phyloP scores from a whole-genome alignment of 2,113 vertebrate genomes.

The Perca schrenkii region DNA sequence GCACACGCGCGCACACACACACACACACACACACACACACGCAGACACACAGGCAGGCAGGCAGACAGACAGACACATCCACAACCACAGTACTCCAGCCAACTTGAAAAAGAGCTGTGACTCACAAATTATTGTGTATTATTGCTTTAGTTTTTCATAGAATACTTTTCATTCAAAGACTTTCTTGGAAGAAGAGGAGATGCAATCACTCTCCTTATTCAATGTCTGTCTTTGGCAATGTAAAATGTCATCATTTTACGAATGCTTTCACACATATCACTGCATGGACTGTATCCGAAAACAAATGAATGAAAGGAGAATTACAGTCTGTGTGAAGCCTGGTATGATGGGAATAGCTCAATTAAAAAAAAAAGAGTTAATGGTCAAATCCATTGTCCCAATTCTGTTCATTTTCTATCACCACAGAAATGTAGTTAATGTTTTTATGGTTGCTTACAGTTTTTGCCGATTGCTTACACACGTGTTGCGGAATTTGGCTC shows the following conservation, averaged over 20 bases:
- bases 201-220: constrained; percentile 22
- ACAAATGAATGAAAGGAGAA: constrained; percentile 18
- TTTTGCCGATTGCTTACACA: too few species aligned
- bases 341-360: constrained; percentile 45
- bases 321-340: constrained; percentile 1
- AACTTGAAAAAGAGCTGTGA: constrained; percentile 40
- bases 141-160: constrained; percentile 22
- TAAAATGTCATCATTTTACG: constrained; percentile 46
- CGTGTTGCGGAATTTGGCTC: too few species aligned
- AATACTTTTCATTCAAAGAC: constrained; percentile 44
- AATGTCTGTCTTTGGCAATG: constrained; percentile 43
- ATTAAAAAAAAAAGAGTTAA: constrained; percentile 29
- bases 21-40: background rate
- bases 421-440: constrained; percentile 10
- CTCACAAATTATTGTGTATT: background rate
- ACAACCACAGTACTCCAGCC: background rate
- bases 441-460: background rate
- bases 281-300: constrained; percentile 86
- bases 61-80: background rate
- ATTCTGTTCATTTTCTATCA: background rate
- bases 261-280: constrained; percentile 86
- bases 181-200: constrained; percentile 17
- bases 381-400: constrained; percentile 26
- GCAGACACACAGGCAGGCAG: background rate
- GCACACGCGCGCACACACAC: background rate